Evolutionary conservation across 2,888 invertebrate genomes (phyloP).

Genomic region (Nebria salina): DNA sequence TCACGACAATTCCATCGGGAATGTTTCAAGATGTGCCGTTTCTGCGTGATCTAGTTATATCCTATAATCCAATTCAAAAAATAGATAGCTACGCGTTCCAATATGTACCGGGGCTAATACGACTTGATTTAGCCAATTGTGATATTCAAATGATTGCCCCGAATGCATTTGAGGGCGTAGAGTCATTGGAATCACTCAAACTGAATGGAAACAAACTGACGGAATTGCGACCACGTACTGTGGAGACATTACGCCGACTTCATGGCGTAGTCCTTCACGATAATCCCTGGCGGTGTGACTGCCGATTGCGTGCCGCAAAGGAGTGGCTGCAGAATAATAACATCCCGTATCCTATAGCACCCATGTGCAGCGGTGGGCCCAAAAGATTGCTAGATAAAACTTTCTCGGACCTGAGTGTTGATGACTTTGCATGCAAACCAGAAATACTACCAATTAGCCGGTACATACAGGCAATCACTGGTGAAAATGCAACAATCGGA

Average conservation of each 20-base stretch:
- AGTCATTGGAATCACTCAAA: constrained; percentile 80
- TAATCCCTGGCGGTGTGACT: constrained; percentile 91
- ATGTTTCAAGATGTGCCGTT: constrained; percentile 84
- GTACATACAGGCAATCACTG: constrained; percentile 80
- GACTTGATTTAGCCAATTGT: constrained; percentile 85
- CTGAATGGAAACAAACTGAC: constrained; percentile 83
- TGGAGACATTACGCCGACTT: constrained; percentile 77
- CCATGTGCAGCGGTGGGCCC: constrained; percentile 78
- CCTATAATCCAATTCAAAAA: constrained; percentile 84
- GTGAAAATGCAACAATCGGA: constrained; percentile 85
- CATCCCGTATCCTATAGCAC: constrained; percentile 80
- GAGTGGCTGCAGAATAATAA: constrained; percentile 83
- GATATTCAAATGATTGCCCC: constrained; percentile 81
- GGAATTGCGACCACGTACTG: constrained; percentile 76
- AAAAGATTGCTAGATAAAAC: constrained; percentile 75
- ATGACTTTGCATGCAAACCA: constrained; percentile 88
- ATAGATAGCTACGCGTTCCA: constrained; percentile 80
- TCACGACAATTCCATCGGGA: constrained; percentile 81
- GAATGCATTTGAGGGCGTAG: constrained; percentile 79
- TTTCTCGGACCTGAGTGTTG: constrained; percentile 79
- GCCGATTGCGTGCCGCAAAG: constrained; percentile 81
- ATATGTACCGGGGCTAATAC: constrained; percentile 79
- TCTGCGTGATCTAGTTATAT: constrained; percentile 81
- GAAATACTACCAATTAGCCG: constrained; percentile 79
- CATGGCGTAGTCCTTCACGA: constrained; percentile 86